A percentile compares a stretch with the other conserved stretches of the same genome.
These are phyloP conservation scores for Falcunculus frontatus DNA, from an alignment of 2,113 vertebrate genomes.

Conservation along the genomic window DNA sequence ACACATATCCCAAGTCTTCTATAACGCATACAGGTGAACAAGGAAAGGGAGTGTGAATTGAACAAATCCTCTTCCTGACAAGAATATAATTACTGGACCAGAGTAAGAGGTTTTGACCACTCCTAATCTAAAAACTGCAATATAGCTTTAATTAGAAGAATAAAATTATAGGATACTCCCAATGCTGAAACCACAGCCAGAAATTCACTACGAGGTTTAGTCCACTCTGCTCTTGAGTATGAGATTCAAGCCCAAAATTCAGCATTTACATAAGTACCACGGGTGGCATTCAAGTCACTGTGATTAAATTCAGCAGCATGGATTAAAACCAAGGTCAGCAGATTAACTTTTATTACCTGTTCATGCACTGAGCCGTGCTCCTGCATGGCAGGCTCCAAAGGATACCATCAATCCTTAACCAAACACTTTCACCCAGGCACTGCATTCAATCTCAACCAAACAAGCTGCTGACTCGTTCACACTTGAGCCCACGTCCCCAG, in stretches of 20 bases:
- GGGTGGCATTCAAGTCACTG: not conserved
- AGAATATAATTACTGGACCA: not conserved
- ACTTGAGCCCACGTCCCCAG: not conserved
- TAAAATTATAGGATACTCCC: not conserved
- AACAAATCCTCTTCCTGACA: not conserved
- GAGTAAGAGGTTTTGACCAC: not conserved
- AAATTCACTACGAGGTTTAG: not conserved
- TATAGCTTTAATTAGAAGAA: not conserved
- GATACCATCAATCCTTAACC: not conserved
- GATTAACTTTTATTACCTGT: conserved; percentile 26
- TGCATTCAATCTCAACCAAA: not conserved
- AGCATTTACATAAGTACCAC: not conserved
- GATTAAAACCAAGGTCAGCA: conserved; percentile 28
- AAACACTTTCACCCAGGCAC: not conserved
- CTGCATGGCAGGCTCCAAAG: not conserved
- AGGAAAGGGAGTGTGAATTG: not conserved
- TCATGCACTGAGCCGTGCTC: not conserved
- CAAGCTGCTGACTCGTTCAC: not conserved
- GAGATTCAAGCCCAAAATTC: not conserved
- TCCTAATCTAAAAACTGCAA: not conserved
- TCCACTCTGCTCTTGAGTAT: accelerated
- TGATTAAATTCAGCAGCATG: not conserved
- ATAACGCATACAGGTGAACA: not conserved
- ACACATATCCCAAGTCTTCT: not conserved
- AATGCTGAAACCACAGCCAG: not conserved